Evolutionary conservation across 2,888 invertebrate genomes (phyloP).

Genomic region (Petrophora chlorosata): DNA sequence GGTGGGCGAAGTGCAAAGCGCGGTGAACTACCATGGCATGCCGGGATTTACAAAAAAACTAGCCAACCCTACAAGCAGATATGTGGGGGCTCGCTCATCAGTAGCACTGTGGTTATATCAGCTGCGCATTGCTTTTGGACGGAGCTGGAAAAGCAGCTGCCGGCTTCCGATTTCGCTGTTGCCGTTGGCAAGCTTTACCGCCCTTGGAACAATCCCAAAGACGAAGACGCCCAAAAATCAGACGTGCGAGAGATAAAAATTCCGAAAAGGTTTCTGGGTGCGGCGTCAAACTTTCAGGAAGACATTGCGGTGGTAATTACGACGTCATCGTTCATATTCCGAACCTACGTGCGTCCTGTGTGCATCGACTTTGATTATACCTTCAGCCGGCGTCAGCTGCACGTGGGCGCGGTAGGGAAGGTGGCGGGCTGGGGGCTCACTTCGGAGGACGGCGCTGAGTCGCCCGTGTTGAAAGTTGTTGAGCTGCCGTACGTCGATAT

Average conservation of each 20-base stretch:
- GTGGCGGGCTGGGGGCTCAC: slow-evolving; percentile 32
- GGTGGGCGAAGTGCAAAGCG: slow-evolving; percentile 55
- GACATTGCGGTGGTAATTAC: slow-evolving; percentile 75
- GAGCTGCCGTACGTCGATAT: slow-evolving; percentile 27
- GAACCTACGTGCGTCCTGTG: slow-evolving; percentile 61
- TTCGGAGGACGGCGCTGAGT: slow-evolving; percentile 16
- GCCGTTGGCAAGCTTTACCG: slow-evolving; percentile 29
- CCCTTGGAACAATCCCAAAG: slow-evolving; percentile 23
- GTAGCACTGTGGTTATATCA: slow-evolving; percentile 50
- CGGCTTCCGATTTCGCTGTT: slow-evolving; percentile 20
- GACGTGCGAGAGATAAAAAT: slow-evolving; percentile 21
- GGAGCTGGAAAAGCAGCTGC: slow-evolving; percentile 9
- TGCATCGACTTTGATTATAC: slow-evolving; percentile 57
- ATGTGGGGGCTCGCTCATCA: slow-evolving; percentile 82
- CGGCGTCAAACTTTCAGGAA: slow-evolving; percentile 70
- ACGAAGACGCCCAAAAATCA: slow-evolving; percentile 25
- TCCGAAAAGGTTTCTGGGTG: slow-evolving; percentile 61
- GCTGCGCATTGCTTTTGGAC: slow-evolving; percentile 32
- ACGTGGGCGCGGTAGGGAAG: slow-evolving; percentile 17
- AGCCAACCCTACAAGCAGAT: slow-evolving; percentile 67
- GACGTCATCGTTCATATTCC: slow-evolving; percentile 53
- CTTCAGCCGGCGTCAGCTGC: slow-evolving; percentile 24
- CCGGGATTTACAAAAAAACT: slow-evolving; percentile 71
- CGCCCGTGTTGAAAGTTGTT: slow-evolving; percentile 18
- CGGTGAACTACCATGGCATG: slow-evolving; percentile 81